Percentiles rank a stretch among this genome's conserved stretches.
phyloP scores from a whole-genome alignment of 2,888 invertebrate species.

The Dysmachus trigonus region DNA sequence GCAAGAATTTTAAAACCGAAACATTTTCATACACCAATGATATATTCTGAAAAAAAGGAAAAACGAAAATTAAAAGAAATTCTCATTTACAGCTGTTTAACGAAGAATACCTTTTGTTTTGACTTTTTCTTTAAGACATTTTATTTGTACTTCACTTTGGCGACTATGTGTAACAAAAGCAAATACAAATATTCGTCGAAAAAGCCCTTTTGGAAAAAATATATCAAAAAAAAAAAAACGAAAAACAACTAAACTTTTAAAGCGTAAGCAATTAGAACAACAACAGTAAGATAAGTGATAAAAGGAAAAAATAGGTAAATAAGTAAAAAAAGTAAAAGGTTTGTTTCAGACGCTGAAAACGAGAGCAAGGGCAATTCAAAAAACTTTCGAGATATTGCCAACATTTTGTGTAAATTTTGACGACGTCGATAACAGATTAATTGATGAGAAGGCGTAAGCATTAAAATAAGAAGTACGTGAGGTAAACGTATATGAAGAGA shows the following conservation, averaged over 20 bases:
- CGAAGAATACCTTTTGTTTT: background rate
- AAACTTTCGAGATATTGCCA: background rate
- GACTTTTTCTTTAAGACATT: background rate
- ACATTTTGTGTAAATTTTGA: background rate
- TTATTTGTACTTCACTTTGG: background rate
- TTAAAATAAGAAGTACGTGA: background rate
- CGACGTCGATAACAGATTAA: background rate
- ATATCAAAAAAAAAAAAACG: background rate
- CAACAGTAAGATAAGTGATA: background rate
- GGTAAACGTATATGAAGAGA: background rate
- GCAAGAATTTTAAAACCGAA: background rate
- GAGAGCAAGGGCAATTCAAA: background rate
- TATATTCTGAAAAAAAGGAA: background rate
- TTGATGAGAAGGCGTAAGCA: background rate
- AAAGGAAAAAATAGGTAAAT: background rate
- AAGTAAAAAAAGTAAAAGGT: background rate
- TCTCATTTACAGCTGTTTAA: conserved; percentile 36
- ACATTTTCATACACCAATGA: background rate
- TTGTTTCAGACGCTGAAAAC: background rate
- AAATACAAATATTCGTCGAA: background rate
- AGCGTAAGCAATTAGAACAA: conserved; percentile 5
- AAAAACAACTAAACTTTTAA: conserved; percentile 12
- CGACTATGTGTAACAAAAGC: background rate
- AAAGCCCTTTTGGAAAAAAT: background rate
- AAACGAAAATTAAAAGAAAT: background rate